phyloP scores from a whole-genome alignment of 35 echinoderm and acorn worm genomes.

The Amphiura filiformis region DNA sequence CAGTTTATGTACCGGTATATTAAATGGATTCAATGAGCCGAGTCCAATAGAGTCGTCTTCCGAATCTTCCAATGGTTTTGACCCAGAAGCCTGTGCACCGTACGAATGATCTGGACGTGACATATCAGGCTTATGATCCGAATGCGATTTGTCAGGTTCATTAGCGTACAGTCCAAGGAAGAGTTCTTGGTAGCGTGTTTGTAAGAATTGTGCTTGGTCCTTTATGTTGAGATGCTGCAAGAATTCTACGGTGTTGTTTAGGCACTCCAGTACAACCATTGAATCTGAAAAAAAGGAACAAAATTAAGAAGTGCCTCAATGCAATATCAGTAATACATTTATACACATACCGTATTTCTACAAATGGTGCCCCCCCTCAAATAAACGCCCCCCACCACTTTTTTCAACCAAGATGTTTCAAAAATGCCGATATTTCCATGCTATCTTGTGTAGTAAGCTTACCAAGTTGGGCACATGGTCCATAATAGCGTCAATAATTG shows the following conservation, averaged over 20 bases:
- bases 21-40: conserved; percentile 25
- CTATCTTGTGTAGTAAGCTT: too few relatives aligned
- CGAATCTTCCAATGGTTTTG: not conserved
- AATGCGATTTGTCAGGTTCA: not conserved
- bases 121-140: not conserved
- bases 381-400: too few relatives aligned
- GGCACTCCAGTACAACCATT: conserved; percentile 69
- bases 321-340: not conserved
- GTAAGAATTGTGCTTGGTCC: conserved; percentile 40
- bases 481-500: too few relatives aligned
- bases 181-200: conserved; percentile 14
- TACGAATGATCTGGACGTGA: not conserved
- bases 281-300: conserved; percentile 46
- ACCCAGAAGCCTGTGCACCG: not conserved
- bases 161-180: not conserved
- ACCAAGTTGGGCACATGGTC: too few relatives aligned
- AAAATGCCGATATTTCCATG: too few relatives aligned
- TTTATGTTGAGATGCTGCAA: conserved; percentile 34
- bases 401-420: too few relatives aligned
- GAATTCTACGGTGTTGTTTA: conserved; percentile 41
- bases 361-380: too few relatives aligned
- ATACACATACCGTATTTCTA: too few relatives aligned
- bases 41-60: not conserved
- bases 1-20: conserved; percentile 1
- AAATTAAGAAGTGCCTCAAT: not conserved